phyloP scores from a whole-genome alignment of 2,113 vertebrate species.

The Rhipidura dahli region DNA sequence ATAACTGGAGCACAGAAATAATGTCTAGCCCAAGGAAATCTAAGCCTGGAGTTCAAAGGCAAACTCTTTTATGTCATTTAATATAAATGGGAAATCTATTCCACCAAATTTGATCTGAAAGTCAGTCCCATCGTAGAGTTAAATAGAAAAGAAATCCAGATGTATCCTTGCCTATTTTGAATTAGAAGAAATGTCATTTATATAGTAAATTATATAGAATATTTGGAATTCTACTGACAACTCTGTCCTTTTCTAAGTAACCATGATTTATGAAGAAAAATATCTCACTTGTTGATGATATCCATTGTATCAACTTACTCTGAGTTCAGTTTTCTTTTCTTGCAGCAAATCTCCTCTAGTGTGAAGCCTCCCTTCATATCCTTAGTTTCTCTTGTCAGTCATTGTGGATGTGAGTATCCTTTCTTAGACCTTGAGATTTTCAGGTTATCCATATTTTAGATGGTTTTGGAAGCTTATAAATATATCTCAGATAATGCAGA shows the following conservation, averaged over 20 bases:
- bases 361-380: not conserved
- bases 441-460: not conserved
- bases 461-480: not conserved
- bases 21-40: slow-evolving; percentile 16
- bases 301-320: not conserved
- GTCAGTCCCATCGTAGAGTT: slow-evolving; percentile 33
- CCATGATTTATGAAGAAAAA: not conserved
- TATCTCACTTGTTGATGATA: not conserved
- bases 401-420: not conserved
- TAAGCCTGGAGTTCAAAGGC: slow-evolving; percentile 11
- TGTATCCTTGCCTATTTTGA: slow-evolving; percentile 16
- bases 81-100: slow-evolving; percentile 59
- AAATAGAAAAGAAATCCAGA: slow-evolving; percentile 45
- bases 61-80: slow-evolving; percentile 20
- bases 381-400: not conserved
- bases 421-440: not conserved
- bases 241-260: not conserved
- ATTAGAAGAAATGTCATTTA: slow-evolving; percentile 49
- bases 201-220: not conserved
- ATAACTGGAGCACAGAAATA: slow-evolving; percentile 28
- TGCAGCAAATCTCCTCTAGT: not conserved
- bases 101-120: slow-evolving; percentile 62
- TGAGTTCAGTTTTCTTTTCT: not conserved
- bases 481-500: not conserved
- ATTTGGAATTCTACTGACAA: not conserved